A percentile compares a stretch with the other conserved stretches of the same genome.
Evolutionary conservation across 53 echinoderm and acorn worm species (phyloP).

Genomic region (Apostichopus leukothele): DNA sequence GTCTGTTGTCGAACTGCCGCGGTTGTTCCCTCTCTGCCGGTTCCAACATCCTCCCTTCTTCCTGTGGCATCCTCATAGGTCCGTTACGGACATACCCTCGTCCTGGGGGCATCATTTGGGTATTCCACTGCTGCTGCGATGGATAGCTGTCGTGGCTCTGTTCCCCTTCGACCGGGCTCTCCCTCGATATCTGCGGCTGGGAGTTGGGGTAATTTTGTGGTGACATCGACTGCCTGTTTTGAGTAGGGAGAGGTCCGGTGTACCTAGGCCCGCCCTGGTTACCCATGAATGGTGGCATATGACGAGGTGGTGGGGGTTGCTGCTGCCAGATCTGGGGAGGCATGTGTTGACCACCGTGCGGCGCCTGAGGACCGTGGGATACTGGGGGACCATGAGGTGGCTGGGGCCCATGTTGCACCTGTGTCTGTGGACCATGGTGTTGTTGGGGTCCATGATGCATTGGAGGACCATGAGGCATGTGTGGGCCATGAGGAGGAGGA

Average conservation of each 20-base stretch:
- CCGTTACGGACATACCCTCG: conserved; percentile 22
- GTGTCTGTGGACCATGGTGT: conserved; percentile 54
- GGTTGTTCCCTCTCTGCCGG: conserved; percentile 1
- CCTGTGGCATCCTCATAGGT: conserved; percentile 31
- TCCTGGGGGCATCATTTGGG: conserved; percentile 33
- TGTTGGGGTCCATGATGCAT: conserved; percentile 46
- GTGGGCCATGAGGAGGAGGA: conserved; percentile 59
- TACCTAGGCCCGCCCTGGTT: conserved; percentile 44
- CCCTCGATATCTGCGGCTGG: conserved; percentile 19
- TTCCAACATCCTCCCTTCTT: conserved; percentile 16
- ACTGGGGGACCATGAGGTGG: conserved; percentile 58
- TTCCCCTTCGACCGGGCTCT: conserved; percentile 34
- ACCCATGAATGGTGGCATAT: conserved; percentile 43
- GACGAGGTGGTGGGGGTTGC: conserved; percentile 56
- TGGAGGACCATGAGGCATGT: conserved; percentile 54
- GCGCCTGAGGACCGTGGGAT: conserved; percentile 38
- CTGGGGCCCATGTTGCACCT: conserved; percentile 53
- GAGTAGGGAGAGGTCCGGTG: conserved; percentile 54
- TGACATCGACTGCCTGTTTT: conserved; percentile 16
- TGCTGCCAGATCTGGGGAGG: conserved; percentile 71
- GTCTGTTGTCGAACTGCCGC: not conserved
- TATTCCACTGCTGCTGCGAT: not conserved
- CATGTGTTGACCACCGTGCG: conserved; percentile 25
- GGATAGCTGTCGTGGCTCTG: conserved; percentile 8
- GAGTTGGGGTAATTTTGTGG: conserved; percentile 33